These are phyloP conservation scores for Trisateles emortualis DNA, from an alignment of 2,888 invertebrate species.

Conservation along the genomic window DNA sequence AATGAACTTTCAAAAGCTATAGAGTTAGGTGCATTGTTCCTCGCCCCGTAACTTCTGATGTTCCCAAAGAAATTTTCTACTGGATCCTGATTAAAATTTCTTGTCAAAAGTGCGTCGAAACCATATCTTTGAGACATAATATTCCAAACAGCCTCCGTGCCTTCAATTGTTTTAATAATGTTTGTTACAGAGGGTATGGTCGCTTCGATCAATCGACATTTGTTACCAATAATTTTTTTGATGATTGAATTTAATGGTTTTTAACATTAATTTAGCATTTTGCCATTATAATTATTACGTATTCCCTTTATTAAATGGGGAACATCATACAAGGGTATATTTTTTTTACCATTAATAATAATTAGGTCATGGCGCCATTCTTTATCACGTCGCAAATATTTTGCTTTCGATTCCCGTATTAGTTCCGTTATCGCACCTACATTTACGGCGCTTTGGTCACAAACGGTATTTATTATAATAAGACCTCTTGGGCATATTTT, in stretches of 20 bases:
- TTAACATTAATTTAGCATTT: constrained; percentile 1
- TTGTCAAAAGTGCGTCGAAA: constrained; percentile 14
- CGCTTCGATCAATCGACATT: not conserved
- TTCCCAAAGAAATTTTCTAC: constrained; percentile 31
- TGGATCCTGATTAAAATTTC: constrained; percentile 34
- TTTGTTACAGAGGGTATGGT: constrained; percentile 6
- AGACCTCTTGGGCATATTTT: not conserved
- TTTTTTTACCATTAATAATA: not conserved
- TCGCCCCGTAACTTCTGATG: constrained; percentile 23
- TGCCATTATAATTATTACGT: not conserved
- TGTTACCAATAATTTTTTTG: too few species aligned
- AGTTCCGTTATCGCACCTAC: too few species aligned
- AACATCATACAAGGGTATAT: not conserved
- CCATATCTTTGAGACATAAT: not conserved
- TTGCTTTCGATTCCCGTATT: too few species aligned
- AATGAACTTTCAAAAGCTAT: constrained; percentile 6
- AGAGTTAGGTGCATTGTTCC: constrained; percentile 16
- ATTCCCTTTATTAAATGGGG: not conserved
- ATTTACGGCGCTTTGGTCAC: not conserved
- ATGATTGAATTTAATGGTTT: not conserved
- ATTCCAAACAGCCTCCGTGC: not conserved
- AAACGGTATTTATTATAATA: not conserved
- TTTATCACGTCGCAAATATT: too few species aligned
- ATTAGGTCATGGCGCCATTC: too few species aligned
- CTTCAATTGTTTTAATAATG: constrained; percentile 7